phyloP scores from a whole-genome alignment of 2,888 invertebrate species.

The Cosmorhoe ocellata region DNA sequence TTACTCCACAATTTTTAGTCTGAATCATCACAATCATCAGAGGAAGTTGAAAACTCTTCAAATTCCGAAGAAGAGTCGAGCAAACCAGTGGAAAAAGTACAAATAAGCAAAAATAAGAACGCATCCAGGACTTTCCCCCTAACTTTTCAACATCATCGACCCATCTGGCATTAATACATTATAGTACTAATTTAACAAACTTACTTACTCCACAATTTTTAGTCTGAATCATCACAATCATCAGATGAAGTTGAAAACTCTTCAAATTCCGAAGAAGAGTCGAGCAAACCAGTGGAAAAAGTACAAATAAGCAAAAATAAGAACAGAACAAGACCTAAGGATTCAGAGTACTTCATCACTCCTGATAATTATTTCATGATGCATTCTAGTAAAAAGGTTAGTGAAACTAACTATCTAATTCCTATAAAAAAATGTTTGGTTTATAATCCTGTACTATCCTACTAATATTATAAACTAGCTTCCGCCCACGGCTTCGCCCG shows the following conservation, averaged over 20 bases:
- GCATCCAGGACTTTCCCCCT: no score
- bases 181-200: no score
- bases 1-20: constrained; percentile 35
- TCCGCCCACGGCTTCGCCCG: no score
- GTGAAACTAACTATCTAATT: no score
- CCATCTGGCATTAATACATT: no score
- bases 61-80: constrained; percentile 45
- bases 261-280: constrained; percentile 42
- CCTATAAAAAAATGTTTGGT: no score
- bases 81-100: constrained; percentile 51
- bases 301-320: constrained; percentile 47
- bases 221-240: constrained; percentile 45
- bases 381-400: constrained; percentile 82
- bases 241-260: constrained; percentile 34
- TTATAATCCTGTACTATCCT: no score
- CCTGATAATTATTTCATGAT: constrained; percentile 87
- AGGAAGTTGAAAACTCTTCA: constrained; percentile 34
- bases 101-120: constrained; percentile 45
- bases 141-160: no score
- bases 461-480: no score
- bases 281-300: constrained; percentile 51
- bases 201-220: constrained; percentile 11
- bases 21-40: constrained; percentile 41
- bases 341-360: constrained; percentile 83
- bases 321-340: constrained; percentile 52